Percentiles rank a stretch among this genome's conserved stretches.
Evolutionary conservation across 2,888 invertebrate genomes (phyloP).

Genomic region (Parelbella ahira): DNA sequence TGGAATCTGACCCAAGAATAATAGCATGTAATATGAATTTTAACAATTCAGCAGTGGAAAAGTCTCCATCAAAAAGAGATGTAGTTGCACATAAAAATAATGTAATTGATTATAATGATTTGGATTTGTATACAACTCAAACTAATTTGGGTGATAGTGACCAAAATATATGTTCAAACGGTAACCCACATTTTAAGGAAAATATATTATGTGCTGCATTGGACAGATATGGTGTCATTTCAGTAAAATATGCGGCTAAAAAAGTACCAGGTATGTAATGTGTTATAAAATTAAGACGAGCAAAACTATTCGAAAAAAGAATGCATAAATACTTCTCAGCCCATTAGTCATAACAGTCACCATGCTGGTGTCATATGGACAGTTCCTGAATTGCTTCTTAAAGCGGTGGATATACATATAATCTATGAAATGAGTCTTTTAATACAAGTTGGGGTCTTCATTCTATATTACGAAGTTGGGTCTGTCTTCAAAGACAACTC

Average conservation of each 20-base stretch:
- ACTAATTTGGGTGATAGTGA: constrained; percentile 2
- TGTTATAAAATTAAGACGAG: too few species aligned
- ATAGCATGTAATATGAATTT: neutral
- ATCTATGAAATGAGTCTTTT: too few species aligned
- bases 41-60: constrained; percentile 1
- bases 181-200: constrained; percentile 31
- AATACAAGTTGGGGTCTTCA: too few species aligned
- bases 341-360: too few species aligned
- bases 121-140: constrained; percentile 38
- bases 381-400: too few species aligned
- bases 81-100: constrained; percentile 1
- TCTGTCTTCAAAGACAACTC: too few species aligned
- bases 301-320: too few species aligned
- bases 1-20: too few species aligned
- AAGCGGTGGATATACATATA: too few species aligned
- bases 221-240: constrained; percentile 47
- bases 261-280: constrained; percentile 48
- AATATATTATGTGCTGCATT: constrained; percentile 56
- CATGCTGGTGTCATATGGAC: too few species aligned
- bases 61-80: constrained; percentile 1
- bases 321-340: too few species aligned
- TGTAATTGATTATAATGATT: constrained; percentile 38
- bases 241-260: constrained; percentile 34
- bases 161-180: constrained; percentile 6
- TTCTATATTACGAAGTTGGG: too few species aligned